Evolutionary conservation across 2,888 invertebrate genomes (phyloP).

Genomic region (Chironomus tentans): DNA sequence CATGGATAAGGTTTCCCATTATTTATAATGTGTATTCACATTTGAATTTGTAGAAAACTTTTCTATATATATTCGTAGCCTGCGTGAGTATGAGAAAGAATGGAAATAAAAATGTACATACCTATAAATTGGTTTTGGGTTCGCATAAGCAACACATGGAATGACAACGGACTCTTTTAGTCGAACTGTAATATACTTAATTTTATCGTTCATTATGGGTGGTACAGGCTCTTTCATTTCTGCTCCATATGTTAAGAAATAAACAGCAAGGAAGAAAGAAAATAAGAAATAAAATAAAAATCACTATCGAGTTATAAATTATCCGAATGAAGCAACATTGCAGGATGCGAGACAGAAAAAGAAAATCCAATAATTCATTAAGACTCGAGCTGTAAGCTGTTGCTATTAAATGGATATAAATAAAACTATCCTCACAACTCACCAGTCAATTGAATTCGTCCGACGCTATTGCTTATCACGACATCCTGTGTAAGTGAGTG

Average conservation of each 20-base stretch:
- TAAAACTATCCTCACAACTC: slow-evolving; percentile 31
- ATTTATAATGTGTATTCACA: neutral
- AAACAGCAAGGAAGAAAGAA: slow-evolving; percentile 28
- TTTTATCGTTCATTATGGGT: slow-evolving; percentile 50
- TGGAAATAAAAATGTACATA: slow-evolving; percentile 34
- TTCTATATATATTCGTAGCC: no score
- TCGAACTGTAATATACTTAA: slow-evolving; percentile 43
- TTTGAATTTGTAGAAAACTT: no score
- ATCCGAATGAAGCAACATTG: neutral
- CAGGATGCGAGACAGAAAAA: neutral
- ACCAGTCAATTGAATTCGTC: slow-evolving; percentile 50
- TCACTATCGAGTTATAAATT: slow-evolving; percentile 2
- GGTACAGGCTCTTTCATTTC: slow-evolving; percentile 49
- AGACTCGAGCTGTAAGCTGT: neutral
- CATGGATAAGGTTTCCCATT: neutral
- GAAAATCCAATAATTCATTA: neutral
- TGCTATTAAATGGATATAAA: neutral
- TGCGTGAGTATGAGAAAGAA: neutral
- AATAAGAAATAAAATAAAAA: neutral
- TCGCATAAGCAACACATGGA: slow-evolving; percentile 53
- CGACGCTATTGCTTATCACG: slow-evolving; percentile 49
- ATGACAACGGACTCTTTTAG: slow-evolving; percentile 49
- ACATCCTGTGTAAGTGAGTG: slow-evolving; percentile 52
- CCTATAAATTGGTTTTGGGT: slow-evolving; percentile 51
- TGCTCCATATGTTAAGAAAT: slow-evolving; percentile 30